Base-by-base conservation (phyloP, 1,140 invertebrate species). In the Ectropis grisescens region DNA sequence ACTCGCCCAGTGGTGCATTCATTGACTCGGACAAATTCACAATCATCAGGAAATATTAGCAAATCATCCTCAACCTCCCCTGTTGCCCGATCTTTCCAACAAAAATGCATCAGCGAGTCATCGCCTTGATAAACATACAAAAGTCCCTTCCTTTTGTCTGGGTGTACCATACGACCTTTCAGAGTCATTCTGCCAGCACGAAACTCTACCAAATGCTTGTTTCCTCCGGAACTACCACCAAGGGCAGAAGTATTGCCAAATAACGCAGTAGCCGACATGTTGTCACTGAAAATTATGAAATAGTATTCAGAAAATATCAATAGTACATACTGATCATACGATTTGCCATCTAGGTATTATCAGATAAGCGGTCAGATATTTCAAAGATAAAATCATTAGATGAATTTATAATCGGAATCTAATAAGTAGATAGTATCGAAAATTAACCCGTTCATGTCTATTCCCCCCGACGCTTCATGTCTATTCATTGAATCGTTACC, bases 21-120 rank as follows among this genome's bases (percentile, higher is more conserved):
- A 33, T 91, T 87, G 0, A 99, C 95, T 52, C 90, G 88, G 38
- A 96, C 94, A 83, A 98, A 99, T 81, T 99, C 97, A 67, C 95
- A 96, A 76, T 99, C 98, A 80, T 98, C 98, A 14, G 97, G 98
- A 52, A 99, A 99, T 50, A 99, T 98, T 24, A 99, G 96, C 13
- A 99, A 83, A 85, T 99, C 98, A 68, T 89, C 88, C 56, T 88
- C 86, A 11, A 87, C 85, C 41, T 87, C 84, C 29, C 85, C 85
- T 7, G 89, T 89, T 23, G 89, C 89, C 24, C 96, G 87, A 82
- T 98, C 96, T 82, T 98, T 98, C 97, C 97, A 98, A 75, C 95
- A 98, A 61, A 98, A 97, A 82, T 98, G 96, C 90, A 97, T 97
- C 12, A 98, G 83, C 0, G 94, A 93, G 82, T 99, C 98, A 43